Conservation (phyloP, 2,113 vertebrate genomes). For the Syrmaticus mikado region DNA sequence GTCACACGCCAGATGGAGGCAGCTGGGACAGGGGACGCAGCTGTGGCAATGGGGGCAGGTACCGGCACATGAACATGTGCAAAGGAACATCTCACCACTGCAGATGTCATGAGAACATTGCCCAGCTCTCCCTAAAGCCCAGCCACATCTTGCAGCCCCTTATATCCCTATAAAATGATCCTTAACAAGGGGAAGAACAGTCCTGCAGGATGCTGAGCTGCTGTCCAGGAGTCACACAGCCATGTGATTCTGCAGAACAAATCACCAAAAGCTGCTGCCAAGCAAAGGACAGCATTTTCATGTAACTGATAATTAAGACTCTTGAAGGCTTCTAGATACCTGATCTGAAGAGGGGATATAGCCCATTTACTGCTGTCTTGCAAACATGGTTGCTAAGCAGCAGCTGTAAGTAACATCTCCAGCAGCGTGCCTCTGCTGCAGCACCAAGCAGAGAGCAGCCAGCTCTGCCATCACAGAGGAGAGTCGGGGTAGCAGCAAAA, state of each 20-base stretch:
- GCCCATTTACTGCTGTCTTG: neutral
- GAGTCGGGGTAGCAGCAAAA: neutral
- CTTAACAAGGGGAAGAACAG: neutral
- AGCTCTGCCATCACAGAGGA: neutral
- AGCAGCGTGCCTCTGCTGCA: neutral
- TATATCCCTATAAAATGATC: neutral
- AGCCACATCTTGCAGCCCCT: neutral
- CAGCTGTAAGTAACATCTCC: neutral
- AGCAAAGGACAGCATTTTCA: neutral
- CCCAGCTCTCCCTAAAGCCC: neutral
- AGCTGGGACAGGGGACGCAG: neutral
- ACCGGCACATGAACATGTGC: neutral
- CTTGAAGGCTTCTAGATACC: neutral
- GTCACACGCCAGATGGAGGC: neutral
- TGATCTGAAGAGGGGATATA: neutral
- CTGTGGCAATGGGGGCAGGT: neutral
- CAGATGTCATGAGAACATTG: neutral
- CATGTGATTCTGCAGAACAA: neutral
- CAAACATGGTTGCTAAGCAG: neutral
- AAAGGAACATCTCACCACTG: neutral
- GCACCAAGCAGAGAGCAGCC: neutral
- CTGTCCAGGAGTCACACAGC: neutral
- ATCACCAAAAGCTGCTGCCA: neutral
- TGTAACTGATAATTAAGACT: neutral
- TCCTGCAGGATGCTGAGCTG: neutral